These are phyloP conservation scores for Hyperoplus lanceolatus DNA, from an alignment of 2,797 vertebrate species.

Conservation along the genomic window DNA sequence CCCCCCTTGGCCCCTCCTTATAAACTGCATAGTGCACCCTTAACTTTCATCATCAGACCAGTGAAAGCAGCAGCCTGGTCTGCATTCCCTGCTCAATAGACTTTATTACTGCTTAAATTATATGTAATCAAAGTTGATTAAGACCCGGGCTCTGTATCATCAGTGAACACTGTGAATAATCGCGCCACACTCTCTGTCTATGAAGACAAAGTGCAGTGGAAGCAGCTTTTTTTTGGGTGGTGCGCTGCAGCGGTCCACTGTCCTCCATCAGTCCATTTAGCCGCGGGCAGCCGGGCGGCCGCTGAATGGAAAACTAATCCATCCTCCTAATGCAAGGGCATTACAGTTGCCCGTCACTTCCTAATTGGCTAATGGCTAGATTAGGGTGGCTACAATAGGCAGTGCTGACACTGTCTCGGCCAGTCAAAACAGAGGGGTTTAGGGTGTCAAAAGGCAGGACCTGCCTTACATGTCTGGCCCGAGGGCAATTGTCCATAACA, in stretches of 20 bases:
- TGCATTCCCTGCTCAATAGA: slow-evolving; percentile 37
- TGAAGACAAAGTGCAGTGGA: slow-evolving; percentile 71
- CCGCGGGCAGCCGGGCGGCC: slow-evolving; percentile 55
- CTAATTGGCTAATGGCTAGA: slow-evolving; percentile 86
- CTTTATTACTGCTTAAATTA: slow-evolving; percentile 61
- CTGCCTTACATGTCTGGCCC: slow-evolving; percentile 13
- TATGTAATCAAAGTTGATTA: slow-evolving; percentile 72
- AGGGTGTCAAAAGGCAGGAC: slow-evolving; percentile 50
- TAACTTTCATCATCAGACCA: slow-evolving; percentile 18
- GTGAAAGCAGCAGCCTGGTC: slow-evolving; percentile 45
- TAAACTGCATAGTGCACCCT: too few species aligned
- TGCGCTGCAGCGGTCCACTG: slow-evolving; percentile 24
- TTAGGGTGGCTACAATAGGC: slow-evolving; percentile 81
- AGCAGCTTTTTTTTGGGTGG: slow-evolving; percentile 68
- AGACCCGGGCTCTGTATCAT: slow-evolving; percentile 41
- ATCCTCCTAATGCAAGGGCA: slow-evolving; percentile 76
- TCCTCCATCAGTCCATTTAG: slow-evolving; percentile 60
- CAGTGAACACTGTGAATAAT: slow-evolving; percentile 59
- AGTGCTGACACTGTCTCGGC: slow-evolving; percentile 77
- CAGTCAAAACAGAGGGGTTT: slow-evolving; percentile 76
- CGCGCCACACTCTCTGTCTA: slow-evolving; percentile 15
- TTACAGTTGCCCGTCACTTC: slow-evolving; percentile 80
- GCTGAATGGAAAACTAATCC: slow-evolving; percentile 82
- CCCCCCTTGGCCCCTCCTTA: too few species aligned
- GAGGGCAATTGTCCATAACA: slow-evolving; percentile 40